phyloP scores from a whole-genome alignment of 2,113 vertebrate species.

The Arothron firmamentum region DNA sequence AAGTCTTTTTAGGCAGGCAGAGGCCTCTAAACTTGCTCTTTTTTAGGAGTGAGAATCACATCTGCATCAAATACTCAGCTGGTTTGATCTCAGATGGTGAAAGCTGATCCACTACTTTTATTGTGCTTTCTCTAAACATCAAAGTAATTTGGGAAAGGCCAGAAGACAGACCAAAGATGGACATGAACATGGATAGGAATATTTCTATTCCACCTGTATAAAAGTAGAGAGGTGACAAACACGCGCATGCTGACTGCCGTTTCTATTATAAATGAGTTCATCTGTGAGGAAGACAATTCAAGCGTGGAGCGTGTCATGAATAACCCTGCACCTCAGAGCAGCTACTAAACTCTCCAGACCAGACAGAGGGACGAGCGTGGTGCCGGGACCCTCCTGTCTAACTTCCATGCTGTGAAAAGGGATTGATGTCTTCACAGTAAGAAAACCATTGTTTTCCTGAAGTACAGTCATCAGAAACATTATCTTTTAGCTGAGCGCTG shows the following conservation, averaged over 20 bases:
- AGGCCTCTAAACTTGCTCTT: no score
- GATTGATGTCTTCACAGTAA: slow-evolving; percentile 6
- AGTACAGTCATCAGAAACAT: slow-evolving; percentile 14
- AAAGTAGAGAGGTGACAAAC: slow-evolving; percentile 12
- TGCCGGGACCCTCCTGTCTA: neutral
- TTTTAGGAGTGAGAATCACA: slow-evolving; percentile 45
- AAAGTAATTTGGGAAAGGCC: slow-evolving; percentile 43
- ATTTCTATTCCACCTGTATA: slow-evolving; percentile 12
- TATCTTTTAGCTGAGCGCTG: slow-evolving; percentile 23
- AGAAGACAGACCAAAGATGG: slow-evolving; percentile 3
- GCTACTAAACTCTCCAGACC: neutral
- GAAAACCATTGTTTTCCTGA: slow-evolving; percentile 1
- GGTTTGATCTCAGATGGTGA: slow-evolving; percentile 40
- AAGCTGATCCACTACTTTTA: slow-evolving; percentile 49
- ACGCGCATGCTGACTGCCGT: slow-evolving; percentile 6
- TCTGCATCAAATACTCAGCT: slow-evolving; percentile 53
- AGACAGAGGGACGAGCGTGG: neutral
- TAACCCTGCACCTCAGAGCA: neutral
- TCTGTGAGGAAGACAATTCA: slow-evolving; percentile 18
- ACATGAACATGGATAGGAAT: neutral
- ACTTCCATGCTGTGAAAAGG: neutral
- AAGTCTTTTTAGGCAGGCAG: slow-evolving; percentile 16
- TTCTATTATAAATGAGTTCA: slow-evolving; percentile 29
- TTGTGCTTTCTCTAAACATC: slow-evolving; percentile 47
- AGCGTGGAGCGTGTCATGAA: slow-evolving; percentile 14